A percentile compares a stretch with the other conserved stretches of the same genome.
These are phyloP conservation scores for Luehdorfia chinensis DNA, from an alignment of 1,140 invertebrate species.

Conservation along the genomic window DNA sequence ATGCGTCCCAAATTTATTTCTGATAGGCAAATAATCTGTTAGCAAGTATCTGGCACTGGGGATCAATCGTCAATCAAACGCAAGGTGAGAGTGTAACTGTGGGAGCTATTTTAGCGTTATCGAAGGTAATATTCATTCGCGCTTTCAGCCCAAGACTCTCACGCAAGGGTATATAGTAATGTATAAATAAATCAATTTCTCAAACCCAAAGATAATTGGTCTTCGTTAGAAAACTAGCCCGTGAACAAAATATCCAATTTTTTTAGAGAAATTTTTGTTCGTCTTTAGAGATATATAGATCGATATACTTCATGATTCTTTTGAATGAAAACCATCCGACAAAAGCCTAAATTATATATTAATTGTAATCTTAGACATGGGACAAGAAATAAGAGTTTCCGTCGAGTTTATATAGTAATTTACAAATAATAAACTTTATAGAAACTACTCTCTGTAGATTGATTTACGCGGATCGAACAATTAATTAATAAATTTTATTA, in stretches of 20 bases:
- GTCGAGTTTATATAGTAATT: no score
- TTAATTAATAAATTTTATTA: slow-evolving; percentile 8
- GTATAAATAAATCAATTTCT: slow-evolving; percentile 70
- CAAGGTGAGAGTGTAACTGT: slow-evolving; percentile 73
- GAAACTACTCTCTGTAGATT: background rate
- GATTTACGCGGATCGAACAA: slow-evolving; percentile 2
- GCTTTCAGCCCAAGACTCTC: slow-evolving; percentile 71
- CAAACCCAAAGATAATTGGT: slow-evolving; percentile 46
- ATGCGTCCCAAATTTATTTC: no score
- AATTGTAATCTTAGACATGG: no score
- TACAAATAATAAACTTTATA: background rate
- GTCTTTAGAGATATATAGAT: no score
- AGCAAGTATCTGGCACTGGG: slow-evolving; percentile 72
- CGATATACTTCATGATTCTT: no score
- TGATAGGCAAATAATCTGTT: no score
- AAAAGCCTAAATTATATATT: no score
- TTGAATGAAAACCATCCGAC: no score
- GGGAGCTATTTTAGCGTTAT: slow-evolving; percentile 71
- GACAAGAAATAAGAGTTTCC: no score
- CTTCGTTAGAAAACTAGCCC: background rate
- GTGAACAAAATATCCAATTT: no score
- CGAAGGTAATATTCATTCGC: slow-evolving; percentile 73
- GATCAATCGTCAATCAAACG: slow-evolving; percentile 76
- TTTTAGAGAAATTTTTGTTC: no score
- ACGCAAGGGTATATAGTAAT: slow-evolving; percentile 63